Base-by-base conservation (phyloP, 2,888 invertebrate species). In the Melikaiella ostensackeni region DNA sequence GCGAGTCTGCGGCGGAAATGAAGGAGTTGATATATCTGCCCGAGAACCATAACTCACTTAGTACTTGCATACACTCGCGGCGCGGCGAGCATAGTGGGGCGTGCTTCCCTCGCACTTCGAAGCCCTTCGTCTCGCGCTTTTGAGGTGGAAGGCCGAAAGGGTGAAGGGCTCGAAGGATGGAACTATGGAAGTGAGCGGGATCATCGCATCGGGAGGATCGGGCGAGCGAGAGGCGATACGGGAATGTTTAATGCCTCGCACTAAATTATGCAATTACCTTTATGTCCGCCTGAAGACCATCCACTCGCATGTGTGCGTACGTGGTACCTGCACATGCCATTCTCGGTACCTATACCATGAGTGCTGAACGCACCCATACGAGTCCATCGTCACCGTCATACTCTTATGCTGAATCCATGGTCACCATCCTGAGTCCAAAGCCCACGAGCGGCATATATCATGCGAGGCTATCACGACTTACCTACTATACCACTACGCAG, bases 21-120 rank as follows among this genome's bases (percentile, higher is more conserved):
- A 89, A 89, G 89, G 88, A 86, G 87, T 89, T 89, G 89, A 90
- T 90, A 90, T 89, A 90, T 90, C 89, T 88, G 86, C 88, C 83
- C 86, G 85, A 84, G 87, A 86, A 85, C 88, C 89, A 89, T 89
- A 89, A 90, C 88, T 90, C 90, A 90, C 89, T 88, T 86, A 88
- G 88, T 88, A 88, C 89, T 88, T 86, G 88, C 87, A 85, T 50
- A 70, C 85, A 80, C 80, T 75, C 75, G 75, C 79, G 35, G 61
- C 75, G 75, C 79, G 35, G 76, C 76, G 42, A 76, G 50, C 30
- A 75, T 75, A 75, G 55, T 70, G 59, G 42, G 61, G 70, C 70
- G 70, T 73, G 57, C 75, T 79, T 77, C 64, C 82, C 81, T 79
- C 75, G 73, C 76, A 79, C 81, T 77, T 75, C 76, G 42, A 75